Conservation (phyloP, 2,797 vertebrate genomes). For the Hipposideros larvatus region DNA sequence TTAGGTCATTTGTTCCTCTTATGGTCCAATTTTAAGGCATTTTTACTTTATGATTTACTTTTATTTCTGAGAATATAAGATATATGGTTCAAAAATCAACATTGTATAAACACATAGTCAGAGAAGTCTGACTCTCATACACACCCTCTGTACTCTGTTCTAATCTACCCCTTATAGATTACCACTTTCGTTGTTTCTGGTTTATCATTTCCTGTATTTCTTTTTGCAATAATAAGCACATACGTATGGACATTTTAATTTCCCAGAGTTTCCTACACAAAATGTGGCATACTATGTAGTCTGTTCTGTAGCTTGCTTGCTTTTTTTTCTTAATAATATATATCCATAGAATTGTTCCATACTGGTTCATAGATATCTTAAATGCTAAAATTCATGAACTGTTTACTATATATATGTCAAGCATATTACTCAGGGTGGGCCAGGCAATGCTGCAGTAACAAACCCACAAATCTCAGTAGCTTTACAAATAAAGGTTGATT, state of each 20-base stretch:
- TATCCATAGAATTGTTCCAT: not conserved
- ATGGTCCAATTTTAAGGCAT: not conserved
- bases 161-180: not conserved
- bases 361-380: not conserved
- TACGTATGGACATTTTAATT: not conserved
- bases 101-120: not conserved
- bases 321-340: not conserved
- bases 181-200: not conserved
- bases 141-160: not conserved
- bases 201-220: not conserved
- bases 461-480: not conserved
- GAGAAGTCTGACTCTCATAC: not conserved
- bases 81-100: not conserved
- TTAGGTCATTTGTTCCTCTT: not conserved
- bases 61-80: conserved; percentile 22
- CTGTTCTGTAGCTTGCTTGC: not conserved
- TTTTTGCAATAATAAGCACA: not conserved
- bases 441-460: not conserved
- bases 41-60: conserved; percentile 33
- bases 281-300: not conserved
- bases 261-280: not conserved
- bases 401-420: not conserved
- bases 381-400: not conserved
- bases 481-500: not conserved
- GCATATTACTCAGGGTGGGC: not conserved